These are phyloP conservation scores for Spea multiplicata DNA, from an alignment of 2,113 vertebrate genomes.

Conservation along the genomic window DNA sequence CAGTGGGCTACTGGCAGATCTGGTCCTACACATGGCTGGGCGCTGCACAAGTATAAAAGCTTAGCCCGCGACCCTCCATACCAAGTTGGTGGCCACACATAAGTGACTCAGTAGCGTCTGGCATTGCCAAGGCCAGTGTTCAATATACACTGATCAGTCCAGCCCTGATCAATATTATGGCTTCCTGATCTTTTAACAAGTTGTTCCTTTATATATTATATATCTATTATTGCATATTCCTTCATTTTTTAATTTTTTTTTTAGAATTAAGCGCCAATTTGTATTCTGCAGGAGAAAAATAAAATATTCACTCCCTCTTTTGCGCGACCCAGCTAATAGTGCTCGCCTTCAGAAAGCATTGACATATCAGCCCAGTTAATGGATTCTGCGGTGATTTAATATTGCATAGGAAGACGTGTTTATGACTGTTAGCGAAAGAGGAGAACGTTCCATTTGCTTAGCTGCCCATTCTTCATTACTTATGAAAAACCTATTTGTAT, in stretches of 20 bases:
- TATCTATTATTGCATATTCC: background rate
- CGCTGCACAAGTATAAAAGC: too few species aligned
- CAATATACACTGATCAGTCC: too few species aligned
- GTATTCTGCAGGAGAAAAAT: background rate
- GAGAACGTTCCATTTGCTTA: slow-evolving; percentile 51
- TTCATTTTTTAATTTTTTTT: background rate
- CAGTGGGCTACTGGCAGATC: too few species aligned
- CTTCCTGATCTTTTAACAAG: background rate
- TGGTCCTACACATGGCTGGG: too few species aligned
- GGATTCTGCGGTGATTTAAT: slow-evolving; percentile 61
- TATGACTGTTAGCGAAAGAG: slow-evolving; percentile 60
- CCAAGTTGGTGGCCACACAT: too few species aligned
- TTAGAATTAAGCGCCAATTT: too few species aligned
- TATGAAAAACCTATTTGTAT: slow-evolving; percentile 57
- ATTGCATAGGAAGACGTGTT: slow-evolving; percentile 50
- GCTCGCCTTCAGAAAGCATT: slow-evolving; percentile 48
- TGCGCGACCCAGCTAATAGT: slow-evolving; percentile 53
- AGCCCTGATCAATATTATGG: too few species aligned
- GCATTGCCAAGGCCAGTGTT: too few species aligned
- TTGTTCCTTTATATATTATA: background rate
- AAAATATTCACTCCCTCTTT: slow-evolving; percentile 22
- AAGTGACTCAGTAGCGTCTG: too few species aligned
- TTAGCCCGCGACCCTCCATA: too few species aligned
- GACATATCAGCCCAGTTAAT: slow-evolving; percentile 55
- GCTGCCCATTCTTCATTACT: slow-evolving; percentile 64